These are phyloP conservation scores for Melinaea marsaeus DNA, from an alignment of 2,888 invertebrate genomes.

Conservation along the genomic window DNA sequence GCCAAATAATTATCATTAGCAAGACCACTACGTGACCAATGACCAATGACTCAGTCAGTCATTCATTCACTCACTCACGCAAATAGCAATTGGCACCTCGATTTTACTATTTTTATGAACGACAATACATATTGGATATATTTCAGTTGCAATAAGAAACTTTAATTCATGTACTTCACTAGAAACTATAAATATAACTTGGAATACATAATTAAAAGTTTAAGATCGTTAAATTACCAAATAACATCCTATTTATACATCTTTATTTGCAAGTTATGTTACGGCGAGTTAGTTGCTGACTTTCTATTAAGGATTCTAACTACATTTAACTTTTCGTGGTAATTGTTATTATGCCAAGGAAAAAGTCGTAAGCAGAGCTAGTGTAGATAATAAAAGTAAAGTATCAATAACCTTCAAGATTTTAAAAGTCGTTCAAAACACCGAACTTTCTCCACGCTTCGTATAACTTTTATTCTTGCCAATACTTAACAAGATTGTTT, in stretches of 20 bases:
- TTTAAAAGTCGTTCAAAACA: slow-evolving; percentile 8
- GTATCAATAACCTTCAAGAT: slow-evolving; percentile 7
- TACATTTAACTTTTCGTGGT: not conserved
- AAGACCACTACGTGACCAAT: slow-evolving; percentile 16
- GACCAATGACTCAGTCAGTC: slow-evolving; percentile 28
- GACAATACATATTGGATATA: slow-evolving; percentile 17
- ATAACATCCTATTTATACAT: no score
- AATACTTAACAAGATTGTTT: slow-evolving; percentile 22
- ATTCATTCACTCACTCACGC: slow-evolving; percentile 25
- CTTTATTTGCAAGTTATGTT: no score
- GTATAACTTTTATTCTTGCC: slow-evolving; percentile 17
- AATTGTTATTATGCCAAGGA: not conserved
- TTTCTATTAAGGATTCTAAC: no score
- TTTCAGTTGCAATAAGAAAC: not conserved
- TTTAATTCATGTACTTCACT: no score
- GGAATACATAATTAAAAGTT: no score
- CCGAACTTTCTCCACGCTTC: slow-evolving; percentile 9
- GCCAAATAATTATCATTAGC: no score
- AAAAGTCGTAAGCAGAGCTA: not conserved
- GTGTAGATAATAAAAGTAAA: slow-evolving; percentile 1
- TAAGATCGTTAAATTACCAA: no score
- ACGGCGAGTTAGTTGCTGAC: no score
- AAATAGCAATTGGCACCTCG: slow-evolving; percentile 41
- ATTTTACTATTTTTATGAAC: slow-evolving; percentile 35
- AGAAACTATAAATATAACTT: no score